phyloP scores from a whole-genome alignment of 2,797 vertebrate species.

The Anisognathus igniventris region DNA sequence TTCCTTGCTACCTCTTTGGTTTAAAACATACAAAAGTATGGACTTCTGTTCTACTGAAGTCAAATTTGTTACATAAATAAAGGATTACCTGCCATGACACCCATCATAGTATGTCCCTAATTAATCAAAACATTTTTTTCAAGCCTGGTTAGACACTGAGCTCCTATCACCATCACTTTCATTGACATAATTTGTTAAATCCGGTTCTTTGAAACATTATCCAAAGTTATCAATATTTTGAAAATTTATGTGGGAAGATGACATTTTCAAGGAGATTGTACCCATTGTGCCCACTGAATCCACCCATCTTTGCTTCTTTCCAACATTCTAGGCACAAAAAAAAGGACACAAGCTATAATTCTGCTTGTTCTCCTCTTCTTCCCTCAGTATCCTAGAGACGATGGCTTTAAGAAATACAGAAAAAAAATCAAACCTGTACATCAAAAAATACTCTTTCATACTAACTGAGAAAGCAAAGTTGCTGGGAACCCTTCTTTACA shows the following conservation, averaged over 20 bases:
- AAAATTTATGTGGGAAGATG: neutral
- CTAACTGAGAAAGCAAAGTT: neutral
- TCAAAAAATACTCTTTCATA: neutral
- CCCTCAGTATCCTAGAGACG: neutral
- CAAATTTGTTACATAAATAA: neutral
- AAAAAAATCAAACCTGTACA: neutral
- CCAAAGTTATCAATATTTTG: neutral
- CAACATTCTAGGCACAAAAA: neutral
- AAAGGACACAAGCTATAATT: neutral
- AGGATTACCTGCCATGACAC: neutral
- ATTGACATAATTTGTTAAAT: neutral
- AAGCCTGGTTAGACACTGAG: neutral
- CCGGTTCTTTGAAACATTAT: neutral
- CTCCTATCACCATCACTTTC: neutral
- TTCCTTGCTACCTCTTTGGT: neutral
- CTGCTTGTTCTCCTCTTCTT: neutral
- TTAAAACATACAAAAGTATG: neutral
- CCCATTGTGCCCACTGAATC: neutral
- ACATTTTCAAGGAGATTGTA: neutral
- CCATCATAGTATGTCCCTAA: neutral
- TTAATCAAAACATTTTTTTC: neutral
- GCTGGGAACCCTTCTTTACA: neutral
- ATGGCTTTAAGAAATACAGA: neutral
- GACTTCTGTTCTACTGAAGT: neutral
- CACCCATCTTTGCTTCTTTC: neutral